phyloP scores from a whole-genome alignment of 2,888 invertebrate species.

The Xanthia togata region DNA sequence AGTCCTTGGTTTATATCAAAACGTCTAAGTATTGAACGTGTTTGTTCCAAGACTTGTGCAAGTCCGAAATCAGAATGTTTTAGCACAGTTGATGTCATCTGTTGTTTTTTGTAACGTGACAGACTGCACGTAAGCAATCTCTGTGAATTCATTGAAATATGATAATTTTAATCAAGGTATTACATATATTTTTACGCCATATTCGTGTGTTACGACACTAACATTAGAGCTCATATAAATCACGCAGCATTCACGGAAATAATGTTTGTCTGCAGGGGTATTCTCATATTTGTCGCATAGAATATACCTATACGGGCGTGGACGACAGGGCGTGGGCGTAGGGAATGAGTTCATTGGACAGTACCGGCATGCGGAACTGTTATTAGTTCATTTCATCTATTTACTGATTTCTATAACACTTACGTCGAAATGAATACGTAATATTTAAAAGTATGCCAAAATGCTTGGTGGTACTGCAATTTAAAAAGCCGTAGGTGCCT shows the following conservation, averaged over 20 bases:
- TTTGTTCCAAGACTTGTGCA: constrained; percentile 19
- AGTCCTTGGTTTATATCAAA: constrained; percentile 60
- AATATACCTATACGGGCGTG: constrained; percentile 66
- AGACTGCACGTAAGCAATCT: constrained; percentile 37
- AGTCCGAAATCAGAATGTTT: constrained; percentile 22
- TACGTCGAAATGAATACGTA: constrained; percentile 19
- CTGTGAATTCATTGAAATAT: constrained; percentile 23
- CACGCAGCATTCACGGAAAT: constrained; percentile 61
- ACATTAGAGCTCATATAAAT: constrained; percentile 42
- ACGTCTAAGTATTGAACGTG: constrained; percentile 19
- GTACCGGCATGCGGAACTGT: constrained; percentile 85
- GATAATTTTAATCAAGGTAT: constrained; percentile 45
- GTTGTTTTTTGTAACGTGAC: constrained; percentile 42
- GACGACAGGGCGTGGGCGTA: constrained; percentile 76
- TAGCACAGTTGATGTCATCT: constrained; percentile 32
- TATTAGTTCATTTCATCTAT: constrained; percentile 68
- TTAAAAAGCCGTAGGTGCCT: not conserved
- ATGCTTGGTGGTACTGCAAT: not conserved
- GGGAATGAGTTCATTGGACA: constrained; percentile 85
- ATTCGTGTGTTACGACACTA: constrained; percentile 40
- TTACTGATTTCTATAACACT: constrained; percentile 54
- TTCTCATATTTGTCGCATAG: constrained; percentile 74
- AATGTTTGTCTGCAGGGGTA: constrained; percentile 64
- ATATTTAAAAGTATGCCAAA: constrained; percentile 19
- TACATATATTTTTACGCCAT: constrained; percentile 38